Evolutionary conservation across 2,797 vertebrate genomes (phyloP), one percentile per base, ranked within the genome.

Genomic region (Tenualosa ilisha): DNA sequence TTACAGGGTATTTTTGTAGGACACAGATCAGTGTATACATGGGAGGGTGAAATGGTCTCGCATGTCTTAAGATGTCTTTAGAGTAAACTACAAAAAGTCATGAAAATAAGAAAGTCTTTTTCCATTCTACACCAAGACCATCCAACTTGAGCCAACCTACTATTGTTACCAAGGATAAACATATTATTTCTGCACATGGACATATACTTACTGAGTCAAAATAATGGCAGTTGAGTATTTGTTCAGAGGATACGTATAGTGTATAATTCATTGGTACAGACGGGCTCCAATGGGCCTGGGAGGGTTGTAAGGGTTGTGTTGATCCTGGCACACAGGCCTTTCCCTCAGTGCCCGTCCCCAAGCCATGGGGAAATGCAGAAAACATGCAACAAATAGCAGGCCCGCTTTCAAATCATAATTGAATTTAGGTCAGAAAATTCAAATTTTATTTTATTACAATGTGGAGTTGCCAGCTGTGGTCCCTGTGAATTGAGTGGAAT

Each of bases 241-340:
- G 90, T 15, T 49, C 51, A 37, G 85, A 65, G 68, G 68, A 75
- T 75, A 43, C 24, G 51, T 53, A 53, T 53, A 40, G 13, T 75
- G 24, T 86, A 68, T 91, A 91, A 93, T 94, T 93, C 92, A 87
- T 89, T 90, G 89, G 88, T 86, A 85, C 89, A 87, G 91, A 91
- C 88, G 86, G 89, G 91, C 87, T 86, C 87, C 87, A 86, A 85
- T 81, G 88, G 84, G 83, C 86, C 83, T 88, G 87, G 86, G 84
- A 88, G 89, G 90, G 85, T 17, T 81, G 31, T 15, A 2, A 2
- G 7, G 31, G 90, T 85, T 86, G 85, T 92, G 92, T 92, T 94
- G 89, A 91, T 91, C 46, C 88, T 94, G 93, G 92, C 91, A 90
- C 88, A 91, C 85, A 84, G 56, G 82, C 85, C 86, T 7, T 85